Evolutionary conservation across 2,113 vertebrate species (phyloP).

Genomic region (Gadus chalcogrammus): DNA sequence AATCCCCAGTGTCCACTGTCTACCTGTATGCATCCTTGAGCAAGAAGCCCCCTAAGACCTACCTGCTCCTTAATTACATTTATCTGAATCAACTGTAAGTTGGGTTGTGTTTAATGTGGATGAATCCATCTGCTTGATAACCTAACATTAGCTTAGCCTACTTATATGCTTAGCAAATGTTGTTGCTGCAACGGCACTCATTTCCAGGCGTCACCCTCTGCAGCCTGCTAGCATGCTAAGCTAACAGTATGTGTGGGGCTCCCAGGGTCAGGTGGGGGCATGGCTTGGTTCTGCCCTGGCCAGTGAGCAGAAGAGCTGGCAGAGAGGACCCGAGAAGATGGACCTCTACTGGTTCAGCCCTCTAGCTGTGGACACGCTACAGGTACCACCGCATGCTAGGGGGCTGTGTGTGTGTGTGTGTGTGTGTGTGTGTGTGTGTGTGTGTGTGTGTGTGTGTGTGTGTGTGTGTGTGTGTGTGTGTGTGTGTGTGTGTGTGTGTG

Average conservation of each 20-base stretch:
- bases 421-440: not conserved
- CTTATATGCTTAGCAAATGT: not conserved
- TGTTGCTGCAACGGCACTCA: not conserved
- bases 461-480: not conserved
- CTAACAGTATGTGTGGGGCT: not conserved
- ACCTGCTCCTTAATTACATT: too few relatives aligned
- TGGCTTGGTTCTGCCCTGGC: constrained; percentile 72
- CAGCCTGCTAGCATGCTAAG: not conserved
- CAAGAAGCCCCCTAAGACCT: too few relatives aligned
- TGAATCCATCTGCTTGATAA: too few relatives aligned
- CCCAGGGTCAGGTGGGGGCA: constrained; percentile 53
- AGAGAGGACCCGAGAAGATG: constrained; percentile 70
- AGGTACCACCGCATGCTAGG: constrained; percentile 63
- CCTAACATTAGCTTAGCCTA: too few relatives aligned
- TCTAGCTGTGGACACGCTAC: constrained; percentile 81
- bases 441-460: not conserved
- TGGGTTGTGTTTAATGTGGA: too few relatives aligned
- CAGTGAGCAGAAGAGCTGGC: constrained; percentile 78
- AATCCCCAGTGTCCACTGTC: too few relatives aligned
- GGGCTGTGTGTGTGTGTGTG: not conserved
- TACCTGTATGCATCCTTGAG: too few relatives aligned
- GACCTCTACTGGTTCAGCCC: constrained; percentile 76
- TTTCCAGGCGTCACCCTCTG: not conserved
- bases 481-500: too few relatives aligned
- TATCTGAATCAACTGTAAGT: too few relatives aligned